phyloP scores from a whole-genome alignment of 2,113 vertebrate species.

The Antigone vipio region DNA sequence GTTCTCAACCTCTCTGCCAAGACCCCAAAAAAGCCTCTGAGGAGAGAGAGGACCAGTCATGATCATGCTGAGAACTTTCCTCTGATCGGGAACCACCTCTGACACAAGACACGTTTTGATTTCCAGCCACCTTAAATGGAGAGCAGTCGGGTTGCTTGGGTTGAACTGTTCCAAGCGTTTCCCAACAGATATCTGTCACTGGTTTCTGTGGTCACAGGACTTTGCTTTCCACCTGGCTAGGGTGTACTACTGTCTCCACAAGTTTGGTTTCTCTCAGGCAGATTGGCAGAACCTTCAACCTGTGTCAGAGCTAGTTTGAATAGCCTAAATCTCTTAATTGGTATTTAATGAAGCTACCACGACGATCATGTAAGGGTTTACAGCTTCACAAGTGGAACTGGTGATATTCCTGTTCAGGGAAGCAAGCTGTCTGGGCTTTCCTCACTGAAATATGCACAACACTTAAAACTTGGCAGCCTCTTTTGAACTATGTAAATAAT shows the following conservation, averaged over 20 bases:
- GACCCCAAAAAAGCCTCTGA: background rate
- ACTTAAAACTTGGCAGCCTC: background rate
- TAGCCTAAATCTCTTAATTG: background rate
- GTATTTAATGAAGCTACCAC: background rate
- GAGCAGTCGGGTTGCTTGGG: background rate
- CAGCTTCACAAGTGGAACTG: background rate
- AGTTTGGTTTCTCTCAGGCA: background rate
- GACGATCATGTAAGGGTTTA: background rate
- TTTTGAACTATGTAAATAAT: background rate
- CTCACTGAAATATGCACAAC: background rate
- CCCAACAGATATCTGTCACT: background rate
- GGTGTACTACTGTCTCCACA: rapidly evolving
- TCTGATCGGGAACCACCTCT: background rate
- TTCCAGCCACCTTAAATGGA: background rate
- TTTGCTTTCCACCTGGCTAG: background rate
- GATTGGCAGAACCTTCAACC: background rate
- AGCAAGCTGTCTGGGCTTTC: background rate
- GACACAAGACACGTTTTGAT: rapidly evolving
- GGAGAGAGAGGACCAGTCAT: background rate
- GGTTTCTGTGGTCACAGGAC: background rate
- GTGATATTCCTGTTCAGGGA: background rate
- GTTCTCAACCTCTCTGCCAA: background rate
- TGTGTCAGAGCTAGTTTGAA: background rate
- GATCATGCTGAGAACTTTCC: background rate
- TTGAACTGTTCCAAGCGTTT: background rate